A percentile compares a stretch with the other conserved stretches of the same genome.
Evolutionary conservation across 2,888 invertebrate genomes (phyloP).

Genomic region (Euplagia quadripunctaria): DNA sequence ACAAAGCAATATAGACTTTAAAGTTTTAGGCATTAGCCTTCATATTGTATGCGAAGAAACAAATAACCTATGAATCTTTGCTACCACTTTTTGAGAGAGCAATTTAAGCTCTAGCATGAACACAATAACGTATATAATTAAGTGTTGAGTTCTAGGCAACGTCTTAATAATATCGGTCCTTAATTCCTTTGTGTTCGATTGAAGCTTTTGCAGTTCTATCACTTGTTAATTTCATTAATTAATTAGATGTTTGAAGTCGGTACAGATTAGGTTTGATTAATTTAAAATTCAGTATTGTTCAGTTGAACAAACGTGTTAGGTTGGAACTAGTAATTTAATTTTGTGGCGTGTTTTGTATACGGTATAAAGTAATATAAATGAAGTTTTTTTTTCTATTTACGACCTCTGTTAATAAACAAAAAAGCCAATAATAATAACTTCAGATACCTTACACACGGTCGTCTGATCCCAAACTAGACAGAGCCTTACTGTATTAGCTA

Average conservation of each 20-base stretch:
- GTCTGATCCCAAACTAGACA: too few species aligned
- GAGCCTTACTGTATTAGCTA: too few species aligned
- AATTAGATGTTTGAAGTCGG: constrained; percentile 28
- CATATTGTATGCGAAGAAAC: not conserved
- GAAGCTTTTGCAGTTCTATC: constrained; percentile 31
- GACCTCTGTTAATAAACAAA: too few species aligned
- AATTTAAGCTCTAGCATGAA: not conserved
- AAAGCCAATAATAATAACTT: too few species aligned
- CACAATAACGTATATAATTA: constrained; percentile 17
- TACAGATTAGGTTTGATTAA: constrained; percentile 13
- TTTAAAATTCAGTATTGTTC: not conserved
- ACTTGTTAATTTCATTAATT: constrained; percentile 32
- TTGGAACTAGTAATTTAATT: not conserved
- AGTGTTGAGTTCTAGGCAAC: constrained; percentile 9
- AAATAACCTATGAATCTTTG: not conserved
- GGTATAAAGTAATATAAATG: not conserved
- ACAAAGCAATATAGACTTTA: constrained; percentile 12
- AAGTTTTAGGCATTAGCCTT: not conserved
- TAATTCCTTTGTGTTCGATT: constrained; percentile 37
- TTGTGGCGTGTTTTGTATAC: not conserved
- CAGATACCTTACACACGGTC: too few species aligned
- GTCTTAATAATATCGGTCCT: constrained; percentile 31
- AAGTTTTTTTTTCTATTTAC: not conserved
- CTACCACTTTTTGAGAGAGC: not conserved
- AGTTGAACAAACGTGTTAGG: not conserved